Evolutionary conservation across 2,888 invertebrate genomes (phyloP), one percentile per base, ranked within the genome.

Genomic region (Notodonta ziczac): DNA sequence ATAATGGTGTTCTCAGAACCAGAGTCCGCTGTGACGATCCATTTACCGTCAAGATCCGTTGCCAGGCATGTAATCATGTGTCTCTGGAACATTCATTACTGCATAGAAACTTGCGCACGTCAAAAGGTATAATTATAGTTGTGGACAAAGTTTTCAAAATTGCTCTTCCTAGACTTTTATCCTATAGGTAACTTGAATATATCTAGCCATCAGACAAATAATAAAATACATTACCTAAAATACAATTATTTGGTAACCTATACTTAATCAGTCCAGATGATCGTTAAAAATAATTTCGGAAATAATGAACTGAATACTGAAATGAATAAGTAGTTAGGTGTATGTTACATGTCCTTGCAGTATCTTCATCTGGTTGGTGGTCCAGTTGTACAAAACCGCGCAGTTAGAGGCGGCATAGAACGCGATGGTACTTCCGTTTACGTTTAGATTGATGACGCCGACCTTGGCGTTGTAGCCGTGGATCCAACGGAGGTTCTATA

Each of bases 321-420:
- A n/a, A n/a, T n/a, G n/a, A n/a, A n/a, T 35, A 35, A 24, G 35
- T 35, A 35, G 35, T 5, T 35, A 4, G 35, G 35, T 42, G 42
- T 42, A 10, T 42, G 42, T 94, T 78, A 96, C 96, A 80, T 97
- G 97, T 54, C 96, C 96, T 76, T 96, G 95, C 51, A 97, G 89
- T 70, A 95, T 94, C 73, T 86, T 89, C 94, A 96, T 95, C 62
- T 91, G 84, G 58, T 95, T 94, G 6, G 88, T 89, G 51, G 90
- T 90, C 89, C 95, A 96, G 86, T 96, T 94, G 81, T 95, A 96
- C 0, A 96, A 76, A 9, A 96, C 90, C 0, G 94, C 95, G 60
- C 94, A 94, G 84, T 96, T 96, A 8, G 95, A 93, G 55, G 95
- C 95, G 0, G 95, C 94, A 76, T 96, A 96, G 80, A 96, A 95